Percentiles rank a stretch among this genome's conserved stretches.
phyloP scores from a whole-genome alignment of 2,113 vertebrate species.

The Ceuthmochares aereus region DNA sequence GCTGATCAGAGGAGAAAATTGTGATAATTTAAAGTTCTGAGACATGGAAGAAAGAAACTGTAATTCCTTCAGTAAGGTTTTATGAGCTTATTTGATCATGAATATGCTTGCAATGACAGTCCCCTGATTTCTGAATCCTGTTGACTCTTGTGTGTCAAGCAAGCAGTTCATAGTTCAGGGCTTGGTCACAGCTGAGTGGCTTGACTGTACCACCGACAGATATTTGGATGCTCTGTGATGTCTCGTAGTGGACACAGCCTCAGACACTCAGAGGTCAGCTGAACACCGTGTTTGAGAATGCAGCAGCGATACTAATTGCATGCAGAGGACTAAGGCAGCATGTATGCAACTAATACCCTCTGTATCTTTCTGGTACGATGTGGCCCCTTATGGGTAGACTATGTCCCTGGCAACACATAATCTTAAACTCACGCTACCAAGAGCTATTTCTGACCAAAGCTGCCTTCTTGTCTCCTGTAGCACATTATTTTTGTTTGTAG shows the following conservation, averaged over 20 bases:
- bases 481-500: background rate
- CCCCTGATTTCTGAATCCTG: background rate
- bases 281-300: background rate
- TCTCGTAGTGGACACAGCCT: background rate
- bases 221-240: background rate
- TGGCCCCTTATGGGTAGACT: background rate
- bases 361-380: background rate
- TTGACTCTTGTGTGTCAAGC: background rate
- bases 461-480: background rate
- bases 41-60: background rate
- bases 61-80: background rate
- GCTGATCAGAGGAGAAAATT: background rate
- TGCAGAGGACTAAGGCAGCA: too few relatives aligned
- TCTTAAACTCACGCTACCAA: background rate
- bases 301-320: background rate
- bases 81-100: background rate
- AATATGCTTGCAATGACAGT: background rate
- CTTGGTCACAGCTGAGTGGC: rapidly evolving
- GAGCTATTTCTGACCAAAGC: rapidly evolving
- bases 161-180: background rate
- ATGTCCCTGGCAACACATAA: background rate
- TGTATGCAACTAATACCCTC: background rate
- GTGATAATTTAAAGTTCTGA: background rate
- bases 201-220: background rate
- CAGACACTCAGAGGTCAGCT: background rate